Conservation (phyloP, 1,140 invertebrate species). For the Hermetia illucens region DNA sequence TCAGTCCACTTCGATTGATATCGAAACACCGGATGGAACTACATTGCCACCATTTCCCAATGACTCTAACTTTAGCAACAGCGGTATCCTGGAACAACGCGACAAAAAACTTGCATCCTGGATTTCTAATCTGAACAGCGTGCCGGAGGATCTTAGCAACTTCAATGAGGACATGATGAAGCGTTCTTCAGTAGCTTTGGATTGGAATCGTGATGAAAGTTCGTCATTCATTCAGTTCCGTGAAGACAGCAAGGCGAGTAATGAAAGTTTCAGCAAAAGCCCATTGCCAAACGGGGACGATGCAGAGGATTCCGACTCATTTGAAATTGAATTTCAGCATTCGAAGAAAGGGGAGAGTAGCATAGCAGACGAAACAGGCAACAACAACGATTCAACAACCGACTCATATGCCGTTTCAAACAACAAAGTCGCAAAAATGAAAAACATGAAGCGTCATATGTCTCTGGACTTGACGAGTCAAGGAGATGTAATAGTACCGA, state of each 20-base stretch:
- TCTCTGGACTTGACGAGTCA: constrained; percentile 27
- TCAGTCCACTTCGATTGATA: constrained; percentile 27
- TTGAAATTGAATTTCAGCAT: constrained; percentile 29
- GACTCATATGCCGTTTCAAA: constrained; percentile 1
- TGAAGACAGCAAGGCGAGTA: not conserved
- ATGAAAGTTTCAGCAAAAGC: not conserved
- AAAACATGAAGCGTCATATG: constrained; percentile 8
- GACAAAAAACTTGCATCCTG: not conserved
- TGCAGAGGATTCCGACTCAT: constrained; percentile 17
- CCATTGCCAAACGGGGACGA: not conserved
- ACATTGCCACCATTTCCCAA: no score
- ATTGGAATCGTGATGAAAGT: not conserved
- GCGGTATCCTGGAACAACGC: no score
- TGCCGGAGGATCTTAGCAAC: constrained; percentile 1
- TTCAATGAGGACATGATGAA: constrained; percentile 3
- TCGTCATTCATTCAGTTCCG: constrained; percentile 3
- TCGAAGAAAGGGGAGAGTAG: constrained; percentile 7
- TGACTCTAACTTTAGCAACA: no score
- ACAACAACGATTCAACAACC: not conserved
- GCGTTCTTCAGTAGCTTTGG: not conserved
- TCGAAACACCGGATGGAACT: constrained; percentile 25
- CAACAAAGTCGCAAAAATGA: not conserved
- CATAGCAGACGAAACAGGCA: not conserved
- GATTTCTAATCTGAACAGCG: constrained; percentile 2
- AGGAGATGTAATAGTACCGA: constrained; percentile 16